These are phyloP conservation scores for Automeris io DNA, from an alignment of 2,888 invertebrate species.

Conservation along the genomic window DNA sequence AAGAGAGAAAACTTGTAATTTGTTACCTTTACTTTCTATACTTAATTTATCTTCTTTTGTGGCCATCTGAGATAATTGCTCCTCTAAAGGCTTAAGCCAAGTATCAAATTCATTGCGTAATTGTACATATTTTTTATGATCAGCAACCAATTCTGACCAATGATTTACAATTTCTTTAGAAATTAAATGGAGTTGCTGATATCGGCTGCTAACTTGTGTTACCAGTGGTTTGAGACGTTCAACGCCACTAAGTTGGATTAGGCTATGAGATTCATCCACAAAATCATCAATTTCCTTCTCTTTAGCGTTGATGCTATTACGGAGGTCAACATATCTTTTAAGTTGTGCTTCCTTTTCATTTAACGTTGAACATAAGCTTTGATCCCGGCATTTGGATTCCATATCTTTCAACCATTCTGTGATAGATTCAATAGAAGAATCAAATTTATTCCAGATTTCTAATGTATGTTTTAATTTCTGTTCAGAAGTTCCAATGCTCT, in stretches of 20 bases:
- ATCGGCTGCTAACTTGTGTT: slow-evolving; percentile 92
- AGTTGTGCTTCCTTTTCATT: slow-evolving; percentile 88
- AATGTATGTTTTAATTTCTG: slow-evolving; percentile 85
- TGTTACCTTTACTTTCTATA: slow-evolving; percentile 80
- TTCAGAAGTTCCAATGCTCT: slow-evolving; percentile 81
- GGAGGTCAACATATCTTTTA: slow-evolving; percentile 82
- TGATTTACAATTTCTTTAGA: slow-evolving; percentile 92
- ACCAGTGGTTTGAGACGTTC: slow-evolving; percentile 91
- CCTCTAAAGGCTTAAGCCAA: slow-evolving; percentile 88
- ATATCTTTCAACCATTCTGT: slow-evolving; percentile 91
- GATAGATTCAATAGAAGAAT: slow-evolving; percentile 85
- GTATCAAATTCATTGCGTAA: slow-evolving; percentile 84
- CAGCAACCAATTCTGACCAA: slow-evolving; percentile 89
- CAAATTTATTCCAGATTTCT: slow-evolving; percentile 92
- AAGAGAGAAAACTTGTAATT: slow-evolving; percentile 82
- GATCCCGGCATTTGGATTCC: slow-evolving; percentile 91
- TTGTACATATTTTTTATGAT: slow-evolving; percentile 87
- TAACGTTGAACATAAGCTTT: slow-evolving; percentile 87
- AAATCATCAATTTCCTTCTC: slow-evolving; percentile 93
- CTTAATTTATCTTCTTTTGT: slow-evolving; percentile 80
- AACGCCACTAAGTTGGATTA: slow-evolving; percentile 89
- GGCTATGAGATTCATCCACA: slow-evolving; percentile 90
- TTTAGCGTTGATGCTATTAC: slow-evolving; percentile 85
- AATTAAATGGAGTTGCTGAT: slow-evolving; percentile 86
- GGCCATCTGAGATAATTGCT: slow-evolving; percentile 78